Percentiles rank a stretch among this genome's conserved stretches.
Evolutionary conservation across 2,113 vertebrate species (phyloP).

Genomic region (Elachura formosa): DNA sequence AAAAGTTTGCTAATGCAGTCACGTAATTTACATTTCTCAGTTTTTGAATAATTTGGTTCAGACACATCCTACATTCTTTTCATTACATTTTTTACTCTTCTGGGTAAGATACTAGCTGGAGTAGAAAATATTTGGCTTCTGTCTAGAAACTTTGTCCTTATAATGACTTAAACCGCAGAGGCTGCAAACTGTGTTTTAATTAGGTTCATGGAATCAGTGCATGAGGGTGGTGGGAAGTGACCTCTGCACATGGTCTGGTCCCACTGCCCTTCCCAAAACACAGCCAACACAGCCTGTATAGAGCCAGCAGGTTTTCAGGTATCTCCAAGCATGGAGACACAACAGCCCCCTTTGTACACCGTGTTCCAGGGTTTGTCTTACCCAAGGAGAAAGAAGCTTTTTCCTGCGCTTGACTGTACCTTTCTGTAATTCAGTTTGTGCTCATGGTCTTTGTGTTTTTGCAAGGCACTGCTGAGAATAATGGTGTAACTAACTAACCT

Average conservation of each 20-base stretch:
- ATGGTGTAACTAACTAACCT: neutral
- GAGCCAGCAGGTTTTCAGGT: neutral
- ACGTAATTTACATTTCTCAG: slow-evolving; percentile 19
- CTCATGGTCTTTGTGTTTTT: neutral
- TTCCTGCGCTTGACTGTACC: neutral
- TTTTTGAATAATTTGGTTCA: neutral
- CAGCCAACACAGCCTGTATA: neutral
- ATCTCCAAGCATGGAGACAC: neutral
- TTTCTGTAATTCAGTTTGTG: neutral
- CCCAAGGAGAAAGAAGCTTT: neutral
- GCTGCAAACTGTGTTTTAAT: neutral
- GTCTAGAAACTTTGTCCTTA: neutral
- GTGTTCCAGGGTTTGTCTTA: neutral
- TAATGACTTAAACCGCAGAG: neutral
- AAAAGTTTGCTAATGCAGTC: neutral
- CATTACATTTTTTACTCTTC: neutral
- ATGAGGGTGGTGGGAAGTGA: neutral
- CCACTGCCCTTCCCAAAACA: neutral
- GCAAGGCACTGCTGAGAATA: fast-evolving
- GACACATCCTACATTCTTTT: slow-evolving; percentile 12
- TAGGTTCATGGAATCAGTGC: neutral
- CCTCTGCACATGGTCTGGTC: neutral
- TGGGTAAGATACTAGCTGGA: neutral
- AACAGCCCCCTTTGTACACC: neutral
- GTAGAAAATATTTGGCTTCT: neutral